Base-by-base conservation (phyloP, 2,113 vertebrate genomes). In the Hypocryptadius cinnamomeus region DNA sequence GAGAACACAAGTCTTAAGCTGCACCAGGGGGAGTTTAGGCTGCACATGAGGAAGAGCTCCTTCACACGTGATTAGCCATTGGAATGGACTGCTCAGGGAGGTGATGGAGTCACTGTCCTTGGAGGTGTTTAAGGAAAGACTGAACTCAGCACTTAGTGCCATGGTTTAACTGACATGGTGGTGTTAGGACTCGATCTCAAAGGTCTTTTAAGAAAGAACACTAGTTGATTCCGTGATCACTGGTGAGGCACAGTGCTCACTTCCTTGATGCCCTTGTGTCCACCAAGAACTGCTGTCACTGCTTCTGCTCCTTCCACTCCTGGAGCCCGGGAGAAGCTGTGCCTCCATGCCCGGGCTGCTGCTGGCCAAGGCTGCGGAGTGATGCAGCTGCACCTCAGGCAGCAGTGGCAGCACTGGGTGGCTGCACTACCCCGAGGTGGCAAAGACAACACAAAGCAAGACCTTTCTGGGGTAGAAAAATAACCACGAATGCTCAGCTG, bases 241-340 rank as follows among this genome's bases (percentile, higher is more conserved):
- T 5, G 1, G 24, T 3, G 6, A 24, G 21, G 44, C 6, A 0
- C 6, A 8, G 37, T 22, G 59, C 27, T 61, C n/a, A 6, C 15
- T 27, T 53, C 37, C 47, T 37, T 47, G 9, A 5, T 1, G 5
- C 15, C 7, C 25, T 5, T 25, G 15, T 5, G 15, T 21, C 35
- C 51, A 33, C 21, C 53, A 50, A 31, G 39, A 87, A 59, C 23
- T 0, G 0, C 30, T 30, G 11, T 13, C 3, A 0, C 15, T 76
- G 4, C 1, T 33, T 56, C 45, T 87, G 70, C 51, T 78, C 60
- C 40, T 33, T 45, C 40, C 63, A 44, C 23, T 47, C 33, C 6
- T 3, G 30, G 2, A 2, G 6, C 5, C 20, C 0, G 1, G 6
- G 25, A 22, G 28, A 1, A 86, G 27, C 2, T 0, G 25, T 0